A percentile compares a stretch with the other conserved stretches of the same genome.
phyloP scores from a whole-genome alignment of 2,888 invertebrate genomes.

The Lasioglossum calceatum region DNA sequence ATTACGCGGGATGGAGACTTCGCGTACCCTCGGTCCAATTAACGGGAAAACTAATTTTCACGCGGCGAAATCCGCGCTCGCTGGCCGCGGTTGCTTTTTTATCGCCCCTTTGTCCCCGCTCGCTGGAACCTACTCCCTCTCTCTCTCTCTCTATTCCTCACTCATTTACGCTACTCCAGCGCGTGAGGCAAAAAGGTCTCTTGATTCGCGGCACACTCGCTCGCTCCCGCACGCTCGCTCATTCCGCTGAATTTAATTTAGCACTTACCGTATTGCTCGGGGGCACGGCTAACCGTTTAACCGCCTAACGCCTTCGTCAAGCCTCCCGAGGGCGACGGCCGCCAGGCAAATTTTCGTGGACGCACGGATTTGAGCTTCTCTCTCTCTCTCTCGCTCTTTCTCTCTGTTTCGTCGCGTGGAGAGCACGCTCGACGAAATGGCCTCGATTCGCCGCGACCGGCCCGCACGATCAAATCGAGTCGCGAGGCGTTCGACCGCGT shows the following conservation, averaged over 20 bases:
- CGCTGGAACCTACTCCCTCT: slow-evolving; percentile 7
- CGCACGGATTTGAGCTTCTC: slow-evolving; percentile 8
- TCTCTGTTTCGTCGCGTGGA: background rate
- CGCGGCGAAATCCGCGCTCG: slow-evolving; percentile 62
- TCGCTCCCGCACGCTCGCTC: slow-evolving; percentile 42
- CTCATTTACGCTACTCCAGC: background rate
- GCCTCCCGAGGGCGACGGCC: slow-evolving; percentile 24
- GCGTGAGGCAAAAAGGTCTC: background rate
- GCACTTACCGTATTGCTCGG: slow-evolving; percentile 76
- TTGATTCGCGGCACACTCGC: slow-evolving; percentile 48
- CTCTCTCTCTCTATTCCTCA: background rate
- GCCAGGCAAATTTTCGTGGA: slow-evolving; percentile 39
- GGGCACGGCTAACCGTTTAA: slow-evolving; percentile 75
- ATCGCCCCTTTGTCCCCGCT: slow-evolving; percentile 46
- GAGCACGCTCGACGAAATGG: background rate
- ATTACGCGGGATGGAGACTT: slow-evolving; percentile 69
- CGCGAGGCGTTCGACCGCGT: slow-evolving; percentile 10
- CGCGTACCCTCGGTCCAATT: slow-evolving; percentile 76
- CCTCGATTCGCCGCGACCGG: slow-evolving; percentile 24
- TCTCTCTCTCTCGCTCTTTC: background rate
- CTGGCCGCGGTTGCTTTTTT: slow-evolving; percentile 46
- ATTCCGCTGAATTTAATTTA: slow-evolving; percentile 79
- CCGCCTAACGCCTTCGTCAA: slow-evolving; percentile 72
- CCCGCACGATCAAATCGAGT: slow-evolving; percentile 19
- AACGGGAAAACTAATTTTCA: slow-evolving; percentile 82